Evolutionary conservation across 1,140 invertebrate genomes (phyloP), one percentile per base, ranked within the genome.

Genomic region (Brachionus sp.): DNA sequence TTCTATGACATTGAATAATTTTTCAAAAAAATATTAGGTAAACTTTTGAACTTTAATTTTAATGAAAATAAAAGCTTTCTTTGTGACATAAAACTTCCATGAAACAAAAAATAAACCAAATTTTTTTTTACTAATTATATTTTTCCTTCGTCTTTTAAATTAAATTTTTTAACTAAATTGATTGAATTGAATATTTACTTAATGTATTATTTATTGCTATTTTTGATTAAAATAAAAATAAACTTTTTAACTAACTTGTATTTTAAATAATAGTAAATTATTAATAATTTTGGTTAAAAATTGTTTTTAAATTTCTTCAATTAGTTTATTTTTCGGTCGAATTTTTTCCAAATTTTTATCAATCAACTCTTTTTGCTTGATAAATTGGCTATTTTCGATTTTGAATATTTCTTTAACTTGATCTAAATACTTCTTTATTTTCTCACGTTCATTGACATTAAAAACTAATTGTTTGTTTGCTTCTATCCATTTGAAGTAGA

Each of bases 251-350:
- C 9, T 66, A 12, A 29, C 29, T 66, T 29, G 6, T 66, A 29
- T 12, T 25, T 13, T 3, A 66, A 29, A 66, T 29, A 29, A 13
- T 16, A 62, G 6, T 1, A 62, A 62, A 19, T n/a, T 16, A 5
- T 39, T 73, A 73, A 13, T 73, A n/a, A n/a, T 39, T 39, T 23
- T 39, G n/a, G 3, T 16, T 16, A 73, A 73, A 16, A 3, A 0
- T 39, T 73, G 5, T 39, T 75, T n/a, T 75, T 5, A 75, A 75
- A 75, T 75, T 75, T 75, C 70, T 75, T 75, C 39, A 50, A 75
- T 75, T 10, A 75, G 25, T 29, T 75, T 44, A 19, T 9, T 23
- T 23, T 75, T 75, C 12, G 19, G 16, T 46, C 42, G 16, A 16
- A 75, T 12, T 29, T 75, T 75, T 12, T 29, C 44, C 23, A 75